Evolutionary conservation across 2,113 vertebrate genomes (phyloP).

Genomic region (Dipodomys ordii): DNA sequence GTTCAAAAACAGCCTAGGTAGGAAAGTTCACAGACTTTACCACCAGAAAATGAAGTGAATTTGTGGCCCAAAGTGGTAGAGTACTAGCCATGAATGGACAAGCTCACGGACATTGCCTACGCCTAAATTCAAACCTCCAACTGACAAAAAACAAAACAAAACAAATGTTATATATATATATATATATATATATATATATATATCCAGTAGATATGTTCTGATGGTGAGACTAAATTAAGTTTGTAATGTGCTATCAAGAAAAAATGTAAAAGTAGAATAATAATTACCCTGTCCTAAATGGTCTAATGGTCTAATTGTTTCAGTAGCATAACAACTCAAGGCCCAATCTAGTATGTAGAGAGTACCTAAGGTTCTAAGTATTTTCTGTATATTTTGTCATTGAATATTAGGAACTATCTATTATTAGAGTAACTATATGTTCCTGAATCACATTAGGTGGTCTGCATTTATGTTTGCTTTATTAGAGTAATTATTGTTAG

Average conservation of each 20-base stretch:
- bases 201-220: not conserved
- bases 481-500: not conserved
- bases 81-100: too few species aligned
- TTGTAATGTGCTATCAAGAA: not conserved
- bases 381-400: not conserved
- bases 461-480: conserved; percentile 1
- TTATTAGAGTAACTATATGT: not conserved
- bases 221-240: not conserved
- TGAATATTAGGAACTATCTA: conserved; percentile 10
- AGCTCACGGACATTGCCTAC: too few species aligned
- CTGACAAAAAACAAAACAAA: too few species aligned
- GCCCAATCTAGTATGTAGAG: not conserved
- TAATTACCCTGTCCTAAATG: not conserved
- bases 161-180: too few species aligned
- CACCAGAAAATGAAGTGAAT: too few species aligned
- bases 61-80: too few species aligned
- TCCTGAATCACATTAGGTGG: not conserved
- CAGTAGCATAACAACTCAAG: not conserved
- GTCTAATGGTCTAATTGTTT: not conserved
- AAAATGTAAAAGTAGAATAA: not conserved
- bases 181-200: too few species aligned
- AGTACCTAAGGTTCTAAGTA: not conserved
- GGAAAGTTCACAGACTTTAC: too few species aligned
- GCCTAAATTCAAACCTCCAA: too few species aligned
- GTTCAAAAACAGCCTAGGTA: too few species aligned